Conservation (phyloP, 2,888 invertebrate genomes). For the Lasioglossum oenotherae region DNA sequence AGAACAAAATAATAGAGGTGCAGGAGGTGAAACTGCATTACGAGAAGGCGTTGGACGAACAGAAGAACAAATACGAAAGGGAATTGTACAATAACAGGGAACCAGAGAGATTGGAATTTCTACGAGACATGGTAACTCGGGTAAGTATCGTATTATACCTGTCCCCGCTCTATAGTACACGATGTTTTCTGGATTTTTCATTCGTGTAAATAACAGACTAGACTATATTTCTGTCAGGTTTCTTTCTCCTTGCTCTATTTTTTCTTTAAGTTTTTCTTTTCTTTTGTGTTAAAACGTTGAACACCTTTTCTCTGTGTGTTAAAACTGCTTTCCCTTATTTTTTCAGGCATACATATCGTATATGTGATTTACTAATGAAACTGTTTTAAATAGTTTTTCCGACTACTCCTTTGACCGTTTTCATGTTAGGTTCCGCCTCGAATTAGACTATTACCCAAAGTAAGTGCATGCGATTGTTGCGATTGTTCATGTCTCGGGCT, state of each 20-base stretch:
- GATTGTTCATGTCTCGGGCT: conserved; percentile 1
- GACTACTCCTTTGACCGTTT: not conserved
- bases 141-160: conserved; percentile 56
- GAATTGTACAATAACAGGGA: conserved; percentile 63
- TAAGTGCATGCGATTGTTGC: conserved; percentile 31
- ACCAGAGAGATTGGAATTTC: conserved; percentile 48
- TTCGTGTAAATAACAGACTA: conserved; percentile 29
- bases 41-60: conserved; percentile 68
- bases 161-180: not conserved
- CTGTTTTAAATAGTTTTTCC: not conserved
- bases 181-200: not conserved
- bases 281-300: conserved; percentile 37
- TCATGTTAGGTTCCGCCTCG: not conserved
- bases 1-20: conserved; percentile 53
- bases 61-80: conserved; percentile 50
- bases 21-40: conserved; percentile 62
- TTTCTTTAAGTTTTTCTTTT: not conserved
- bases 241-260: not conserved
- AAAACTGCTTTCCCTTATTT: conserved; percentile 19
- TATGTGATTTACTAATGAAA: conserved; percentile 15
- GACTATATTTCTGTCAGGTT: not conserved
- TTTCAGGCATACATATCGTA: not conserved
- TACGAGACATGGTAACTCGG: conserved; percentile 72
- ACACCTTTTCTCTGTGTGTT: conserved; percentile 12
- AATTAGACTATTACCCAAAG: not conserved